A percentile compares a stretch with the other conserved stretches of the same genome.
Conservation (phyloP, 2,888 invertebrate genomes). For the Drosophila falleni region DNA sequence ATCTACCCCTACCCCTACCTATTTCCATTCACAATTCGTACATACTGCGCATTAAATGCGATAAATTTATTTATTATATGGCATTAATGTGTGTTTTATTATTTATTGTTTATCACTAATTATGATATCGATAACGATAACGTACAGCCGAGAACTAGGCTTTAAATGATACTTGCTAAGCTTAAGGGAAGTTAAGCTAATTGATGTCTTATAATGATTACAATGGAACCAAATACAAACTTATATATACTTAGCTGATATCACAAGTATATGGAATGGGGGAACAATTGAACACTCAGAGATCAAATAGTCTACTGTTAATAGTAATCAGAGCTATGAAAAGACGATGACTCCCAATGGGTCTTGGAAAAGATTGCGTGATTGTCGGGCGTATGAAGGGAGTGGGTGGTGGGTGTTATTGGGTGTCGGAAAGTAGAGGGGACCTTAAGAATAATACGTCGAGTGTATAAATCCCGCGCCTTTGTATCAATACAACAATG, state of each 20-base stretch:
- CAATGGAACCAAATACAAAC: constrained; percentile 1
- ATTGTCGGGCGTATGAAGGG: background rate
- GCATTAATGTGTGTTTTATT: constrained; percentile 48
- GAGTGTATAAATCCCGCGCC: constrained; percentile 27
- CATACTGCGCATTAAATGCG: constrained; percentile 60
- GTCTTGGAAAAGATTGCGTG: constrained; percentile 1
- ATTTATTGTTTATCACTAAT: constrained; percentile 36
- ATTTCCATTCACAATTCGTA: constrained; percentile 1
- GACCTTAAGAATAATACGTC: constrained; percentile 3
- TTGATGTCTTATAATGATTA: constrained; percentile 1
- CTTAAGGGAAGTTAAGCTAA: constrained; percentile 9
- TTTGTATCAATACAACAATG: constrained; percentile 39
- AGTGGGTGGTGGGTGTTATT: background rate
- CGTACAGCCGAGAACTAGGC: background rate
- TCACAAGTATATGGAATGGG: background rate
- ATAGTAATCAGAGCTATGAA: constrained; percentile 29
- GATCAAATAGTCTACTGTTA: constrained; percentile 20
- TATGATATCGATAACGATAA: constrained; percentile 21
- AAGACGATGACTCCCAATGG: constrained; percentile 21
- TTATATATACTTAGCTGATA: constrained; percentile 22
- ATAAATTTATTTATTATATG: constrained; percentile 65
- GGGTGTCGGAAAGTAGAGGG: background rate
- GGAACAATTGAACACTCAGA: constrained; percentile 18
- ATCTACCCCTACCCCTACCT: background rate
- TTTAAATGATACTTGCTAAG: background rate